Evolutionary conservation across 2,113 vertebrate species (phyloP).

Genomic region (Craseonycteris thonglongyai): DNA sequence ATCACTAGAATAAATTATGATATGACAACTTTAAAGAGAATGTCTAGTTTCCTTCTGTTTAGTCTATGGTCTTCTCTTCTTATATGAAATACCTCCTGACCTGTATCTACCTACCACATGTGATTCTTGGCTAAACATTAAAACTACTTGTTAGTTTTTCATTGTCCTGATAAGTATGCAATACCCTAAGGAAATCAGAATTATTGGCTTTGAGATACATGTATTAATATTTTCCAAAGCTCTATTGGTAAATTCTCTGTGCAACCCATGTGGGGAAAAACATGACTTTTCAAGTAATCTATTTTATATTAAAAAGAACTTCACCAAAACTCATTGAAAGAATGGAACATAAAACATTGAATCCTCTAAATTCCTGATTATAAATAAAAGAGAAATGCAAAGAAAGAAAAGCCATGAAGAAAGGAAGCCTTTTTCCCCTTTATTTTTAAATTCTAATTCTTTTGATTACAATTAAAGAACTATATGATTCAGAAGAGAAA

Average conservation of each 20-base stretch:
- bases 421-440: too few species aligned
- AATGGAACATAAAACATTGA: neutral
- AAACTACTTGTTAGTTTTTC: neutral
- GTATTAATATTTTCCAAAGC: neutral
- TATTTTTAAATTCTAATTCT: neutral
- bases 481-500: constrained; percentile 1
- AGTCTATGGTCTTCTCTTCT: neutral
- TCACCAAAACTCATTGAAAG: neutral
- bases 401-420: neutral
- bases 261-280: neutral
- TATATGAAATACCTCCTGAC: neutral
- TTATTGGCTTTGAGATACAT: neutral
- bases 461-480: neutral
- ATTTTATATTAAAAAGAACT: neutral
- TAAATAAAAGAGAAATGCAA: neutral
- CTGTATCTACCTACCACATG: neutral
- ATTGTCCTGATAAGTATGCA: neutral
- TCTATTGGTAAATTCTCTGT: neutral
- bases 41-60: neutral
- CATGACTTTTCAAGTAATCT: neutral
- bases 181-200: neutral
- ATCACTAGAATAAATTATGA: neutral
- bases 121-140: neutral
- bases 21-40: neutral
- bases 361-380: neutral